Evolutionary conservation across 2,113 vertebrate species (phyloP).

Genomic region (Larimichthys polyactis): DNA sequence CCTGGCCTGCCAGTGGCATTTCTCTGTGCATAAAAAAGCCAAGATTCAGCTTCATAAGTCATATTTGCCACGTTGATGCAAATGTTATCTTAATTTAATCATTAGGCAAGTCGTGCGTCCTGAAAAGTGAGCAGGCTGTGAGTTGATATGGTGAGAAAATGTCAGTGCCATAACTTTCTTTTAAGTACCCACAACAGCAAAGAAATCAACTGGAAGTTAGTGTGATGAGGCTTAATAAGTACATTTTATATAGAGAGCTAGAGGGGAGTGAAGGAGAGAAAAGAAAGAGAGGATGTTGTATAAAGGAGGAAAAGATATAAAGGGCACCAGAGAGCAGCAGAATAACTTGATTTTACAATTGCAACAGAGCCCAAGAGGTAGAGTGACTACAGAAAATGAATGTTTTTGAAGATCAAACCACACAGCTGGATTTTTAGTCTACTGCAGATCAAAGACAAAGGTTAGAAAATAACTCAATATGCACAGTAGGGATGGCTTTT

Average conservation of each 20-base stretch:
- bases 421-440: too few relatives aligned
- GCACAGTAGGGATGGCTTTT: background rate
- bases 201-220: conserved; percentile 24
- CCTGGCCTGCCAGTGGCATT: background rate
- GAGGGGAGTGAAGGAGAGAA: background rate
- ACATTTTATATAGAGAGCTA: conserved; percentile 22
- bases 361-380: background rate
- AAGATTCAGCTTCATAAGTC: background rate
- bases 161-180: conserved; percentile 14
- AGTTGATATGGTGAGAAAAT: conserved; percentile 12
- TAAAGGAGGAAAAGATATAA: background rate
- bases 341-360: background rate
- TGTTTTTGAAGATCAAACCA: background rate
- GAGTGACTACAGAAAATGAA: background rate
- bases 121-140: conserved; percentile 8
- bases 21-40: background rate
- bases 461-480: background rate
- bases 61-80: background rate
- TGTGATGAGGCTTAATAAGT: conserved; percentile 13
- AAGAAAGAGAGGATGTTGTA: background rate
- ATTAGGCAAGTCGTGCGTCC: background rate
- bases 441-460: background rate
- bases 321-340: background rate
- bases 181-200: conserved; percentile 4
- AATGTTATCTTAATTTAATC: conserved; percentile 7